Percentiles rank a stretch among this genome's conserved stretches.
phyloP scores from a whole-genome alignment of 2,113 vertebrate species.

The Hyperoodon ampullatus region DNA sequence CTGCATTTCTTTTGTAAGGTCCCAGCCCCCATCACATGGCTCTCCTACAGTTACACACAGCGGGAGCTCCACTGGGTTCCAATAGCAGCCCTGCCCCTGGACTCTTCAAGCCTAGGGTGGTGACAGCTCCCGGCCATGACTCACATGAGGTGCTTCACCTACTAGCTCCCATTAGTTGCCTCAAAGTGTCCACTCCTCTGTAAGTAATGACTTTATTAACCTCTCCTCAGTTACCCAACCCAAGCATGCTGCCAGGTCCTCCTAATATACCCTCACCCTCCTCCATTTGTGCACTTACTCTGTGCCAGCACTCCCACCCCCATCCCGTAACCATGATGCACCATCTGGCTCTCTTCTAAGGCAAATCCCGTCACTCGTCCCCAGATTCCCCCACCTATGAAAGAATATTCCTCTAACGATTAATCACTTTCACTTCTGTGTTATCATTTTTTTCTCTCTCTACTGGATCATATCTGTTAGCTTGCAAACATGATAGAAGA shows the following conservation, averaged over 20 bases:
- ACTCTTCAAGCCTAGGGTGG: neutral
- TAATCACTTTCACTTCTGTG: neutral
- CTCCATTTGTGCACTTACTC: neutral
- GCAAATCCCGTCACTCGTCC: neutral
- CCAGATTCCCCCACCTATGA: neutral
- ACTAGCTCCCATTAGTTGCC: neutral
- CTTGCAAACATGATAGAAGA: neutral
- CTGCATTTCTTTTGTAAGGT: neutral
- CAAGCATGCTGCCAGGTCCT: neutral
- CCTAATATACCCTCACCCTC: neutral
- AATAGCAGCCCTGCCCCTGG: neutral
- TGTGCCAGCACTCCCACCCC: neutral
- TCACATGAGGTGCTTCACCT: neutral
- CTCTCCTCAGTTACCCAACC: neutral
- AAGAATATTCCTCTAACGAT: neutral
- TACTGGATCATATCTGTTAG: neutral
- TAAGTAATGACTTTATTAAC: conserved; percentile 18
- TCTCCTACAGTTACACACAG: neutral
- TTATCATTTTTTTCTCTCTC: neutral
- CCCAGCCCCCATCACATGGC: neutral
- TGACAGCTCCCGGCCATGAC: neutral
- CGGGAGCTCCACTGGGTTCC: neutral
- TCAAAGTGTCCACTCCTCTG: neutral
- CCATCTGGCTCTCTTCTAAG: neutral
- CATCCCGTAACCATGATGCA: neutral